Conservation (phyloP, 2,113 vertebrate species). For the Corythoichthys intestinalis region DNA sequence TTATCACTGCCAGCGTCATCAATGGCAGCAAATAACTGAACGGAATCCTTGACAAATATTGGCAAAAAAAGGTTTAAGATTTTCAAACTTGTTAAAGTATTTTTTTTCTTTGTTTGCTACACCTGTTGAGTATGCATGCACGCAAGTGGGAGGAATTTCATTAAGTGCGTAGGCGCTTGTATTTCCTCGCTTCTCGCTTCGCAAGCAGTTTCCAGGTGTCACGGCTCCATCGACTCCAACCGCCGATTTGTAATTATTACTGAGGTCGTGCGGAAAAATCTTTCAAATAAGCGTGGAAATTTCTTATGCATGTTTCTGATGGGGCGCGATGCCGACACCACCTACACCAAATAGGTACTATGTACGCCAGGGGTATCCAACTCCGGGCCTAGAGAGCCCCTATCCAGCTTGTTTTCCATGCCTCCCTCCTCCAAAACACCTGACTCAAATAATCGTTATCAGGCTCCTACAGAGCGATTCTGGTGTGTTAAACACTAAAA, state of each 20-base stretch:
- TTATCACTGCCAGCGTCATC: too few relatives aligned
- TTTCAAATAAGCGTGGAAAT: not conserved
- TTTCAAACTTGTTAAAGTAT: not conserved
- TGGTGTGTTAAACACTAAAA: too few relatives aligned
- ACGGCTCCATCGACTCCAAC: too few relatives aligned
- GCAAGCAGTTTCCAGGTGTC: not conserved
- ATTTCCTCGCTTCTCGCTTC: not conserved
- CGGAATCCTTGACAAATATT: too few relatives aligned
- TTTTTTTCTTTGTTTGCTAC: constrained; percentile 6
- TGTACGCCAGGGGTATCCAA: not conserved
- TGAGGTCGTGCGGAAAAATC: not conserved
- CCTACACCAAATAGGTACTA: not conserved
- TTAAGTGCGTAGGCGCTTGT: not conserved
- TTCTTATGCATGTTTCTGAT: not conserved
- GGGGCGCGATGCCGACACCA: not conserved
- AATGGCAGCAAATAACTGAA: too few relatives aligned
- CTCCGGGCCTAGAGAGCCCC: too few relatives aligned
- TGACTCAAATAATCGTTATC: too few relatives aligned
- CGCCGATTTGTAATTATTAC: not conserved
- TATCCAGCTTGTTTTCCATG: too few relatives aligned
- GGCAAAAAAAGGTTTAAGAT: too few relatives aligned
- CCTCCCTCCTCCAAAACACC: too few relatives aligned
- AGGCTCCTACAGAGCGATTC: too few relatives aligned
- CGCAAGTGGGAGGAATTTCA: constrained; percentile 44
- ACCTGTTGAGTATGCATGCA: constrained; percentile 42